Evolutionary conservation across 2,888 invertebrate genomes (phyloP), one percentile per base, ranked within the genome.

Genomic region (Rhagium mordax): DNA sequence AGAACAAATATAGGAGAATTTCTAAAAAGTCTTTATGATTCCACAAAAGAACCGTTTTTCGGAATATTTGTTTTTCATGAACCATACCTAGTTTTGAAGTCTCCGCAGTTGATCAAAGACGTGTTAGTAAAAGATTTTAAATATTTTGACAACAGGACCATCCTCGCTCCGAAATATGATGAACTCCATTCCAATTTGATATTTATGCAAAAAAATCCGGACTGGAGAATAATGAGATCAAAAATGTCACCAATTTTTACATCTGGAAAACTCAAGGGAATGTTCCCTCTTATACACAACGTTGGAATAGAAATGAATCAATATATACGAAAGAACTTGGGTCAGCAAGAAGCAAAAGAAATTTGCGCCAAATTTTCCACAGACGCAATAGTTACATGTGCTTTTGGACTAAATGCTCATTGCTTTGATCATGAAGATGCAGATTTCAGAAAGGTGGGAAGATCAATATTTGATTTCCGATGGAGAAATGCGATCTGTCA

Each of bases 231-330:
- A 41, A 80, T 90, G 15, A 85, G 92, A 21, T 80, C 87, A 0
- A 90, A 90, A 75, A 82, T 91, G 29, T 88, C 90, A 0, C 91
- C 91, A 0, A 88, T 89, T 0, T 89, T 91, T 79, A 89, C 91
- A 0, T 87, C 89, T 1, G 90, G 89, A 18, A 91, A 91, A 82
- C 84, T 92, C 69, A 91, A 89, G 80, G 84, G 82, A 51, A 90
- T 91, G 90, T 86, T 89, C 24, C 86, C 87, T 0, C 80, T 89
- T 13, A 87, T 90, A 74, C 77, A 86, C n/a, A 85, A 87, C 18
- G 87, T 86, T 48, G 85, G 86, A 1, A 71, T 81, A 29, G 80
- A 84, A 41, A 79, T 88, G 51, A 77, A 77, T 5, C 70, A 79
- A 51, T 79, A 81, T 70, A 71, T 79, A 20, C 70, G 20, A 6